These are phyloP conservation scores for Bombus vancouverensis DNA, from an alignment of 1,140 invertebrate species.

Conservation along the genomic window DNA sequence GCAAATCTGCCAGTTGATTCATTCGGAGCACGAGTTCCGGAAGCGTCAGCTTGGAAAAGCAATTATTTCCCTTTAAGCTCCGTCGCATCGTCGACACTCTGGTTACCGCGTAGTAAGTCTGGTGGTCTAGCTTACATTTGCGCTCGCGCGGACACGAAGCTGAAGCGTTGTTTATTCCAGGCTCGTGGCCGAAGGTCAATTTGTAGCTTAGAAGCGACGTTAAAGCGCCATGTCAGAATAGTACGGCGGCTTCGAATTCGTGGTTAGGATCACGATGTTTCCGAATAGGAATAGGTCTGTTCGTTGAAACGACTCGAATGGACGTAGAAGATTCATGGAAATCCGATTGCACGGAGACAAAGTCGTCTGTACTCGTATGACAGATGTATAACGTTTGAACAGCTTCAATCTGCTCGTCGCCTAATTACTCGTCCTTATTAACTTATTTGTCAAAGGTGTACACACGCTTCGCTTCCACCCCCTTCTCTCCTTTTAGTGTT, in stretches of 20 bases:
- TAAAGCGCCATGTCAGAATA: constrained; percentile 20
- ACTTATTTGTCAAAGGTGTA: constrained; percentile 65
- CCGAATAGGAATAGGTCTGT: not conserved
- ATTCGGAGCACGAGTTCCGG: constrained; percentile 14
- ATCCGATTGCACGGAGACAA: no score
- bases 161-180: constrained; percentile 50
- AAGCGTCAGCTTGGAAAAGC: constrained; percentile 48
- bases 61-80: constrained; percentile 51
- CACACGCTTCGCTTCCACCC: constrained; percentile 17
- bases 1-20: constrained; percentile 32
- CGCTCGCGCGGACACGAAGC: not conserved
- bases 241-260: not conserved
- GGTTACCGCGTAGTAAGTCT: no score
- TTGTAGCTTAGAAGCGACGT: constrained; percentile 57
- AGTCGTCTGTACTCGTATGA: not conserved
- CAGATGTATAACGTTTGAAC: not conserved
- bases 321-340: not conserved
- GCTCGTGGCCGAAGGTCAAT: constrained; percentile 58
- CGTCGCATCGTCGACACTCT: constrained; percentile 31
- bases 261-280: not conserved
- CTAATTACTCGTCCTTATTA: constrained; percentile 64
- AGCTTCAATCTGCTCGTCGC: constrained; percentile 22
- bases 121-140: not conserved
- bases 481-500: not conserved
- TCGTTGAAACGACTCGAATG: not conserved